A percentile compares a stretch with the other conserved stretches of the same genome.
These are phyloP conservation scores for Xenopus borealis DNA, from an alignment of 2,113 vertebrate genomes.

Conservation along the genomic window DNA sequence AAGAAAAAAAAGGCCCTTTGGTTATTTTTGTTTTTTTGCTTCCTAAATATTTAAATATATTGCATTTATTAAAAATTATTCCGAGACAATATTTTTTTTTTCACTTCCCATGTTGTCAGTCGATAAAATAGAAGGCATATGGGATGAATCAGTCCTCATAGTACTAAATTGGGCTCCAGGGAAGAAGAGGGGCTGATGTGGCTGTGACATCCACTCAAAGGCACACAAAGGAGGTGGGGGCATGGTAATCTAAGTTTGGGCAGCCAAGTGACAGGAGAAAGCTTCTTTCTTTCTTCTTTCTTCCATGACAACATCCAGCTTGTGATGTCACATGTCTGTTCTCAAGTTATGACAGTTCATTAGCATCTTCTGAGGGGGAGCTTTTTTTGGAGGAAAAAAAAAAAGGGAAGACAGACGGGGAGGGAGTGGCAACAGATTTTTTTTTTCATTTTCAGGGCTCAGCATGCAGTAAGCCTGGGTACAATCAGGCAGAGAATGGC, in stretches of 20 bases:
- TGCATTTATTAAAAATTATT: no score
- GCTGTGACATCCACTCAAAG: constrained; percentile 54
- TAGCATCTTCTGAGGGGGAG: constrained; percentile 58
- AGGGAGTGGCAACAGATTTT: constrained; percentile 41
- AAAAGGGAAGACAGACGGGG: constrained; percentile 32
- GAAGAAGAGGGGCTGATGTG: constrained; percentile 53
- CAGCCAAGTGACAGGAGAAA: constrained; percentile 54
- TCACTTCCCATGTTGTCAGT: not conserved
- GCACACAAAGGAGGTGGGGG: constrained; percentile 47
- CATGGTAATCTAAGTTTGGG: constrained; percentile 46
- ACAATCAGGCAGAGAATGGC: constrained; percentile 49
- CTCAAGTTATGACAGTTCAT: constrained; percentile 59
- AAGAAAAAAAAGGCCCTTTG: no score
- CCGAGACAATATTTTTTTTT: no score
- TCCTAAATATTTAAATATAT: no score
- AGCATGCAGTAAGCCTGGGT: constrained; percentile 46
- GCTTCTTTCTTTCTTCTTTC: constrained; percentile 56
- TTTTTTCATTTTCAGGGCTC: constrained; percentile 2
- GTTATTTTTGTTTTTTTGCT: no score
- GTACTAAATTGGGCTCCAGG: constrained; percentile 54
- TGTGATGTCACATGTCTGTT: constrained; percentile 62
- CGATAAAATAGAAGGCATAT: constrained; percentile 55
- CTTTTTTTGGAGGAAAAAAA: constrained; percentile 26
- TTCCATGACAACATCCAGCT: constrained; percentile 56
- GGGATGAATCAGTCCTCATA: constrained; percentile 63